These are phyloP conservation scores for Spheniscus mendiculus DNA, from an alignment of 2,113 vertebrate genomes.

Conservation along the genomic window DNA sequence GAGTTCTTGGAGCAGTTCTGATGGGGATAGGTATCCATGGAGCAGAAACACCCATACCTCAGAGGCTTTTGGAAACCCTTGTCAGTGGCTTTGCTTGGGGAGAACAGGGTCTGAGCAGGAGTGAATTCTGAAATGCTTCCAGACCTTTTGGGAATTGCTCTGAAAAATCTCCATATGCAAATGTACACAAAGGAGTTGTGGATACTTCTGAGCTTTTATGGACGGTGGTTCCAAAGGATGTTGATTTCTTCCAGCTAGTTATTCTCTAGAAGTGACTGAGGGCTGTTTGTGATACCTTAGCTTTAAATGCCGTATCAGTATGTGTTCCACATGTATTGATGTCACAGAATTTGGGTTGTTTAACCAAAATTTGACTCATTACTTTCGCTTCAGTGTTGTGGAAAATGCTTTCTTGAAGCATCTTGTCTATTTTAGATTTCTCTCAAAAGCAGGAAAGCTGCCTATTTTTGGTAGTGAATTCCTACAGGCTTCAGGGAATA, in stretches of 20 bases:
- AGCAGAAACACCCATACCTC: neutral
- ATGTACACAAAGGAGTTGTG: neutral
- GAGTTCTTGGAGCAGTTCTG: neutral
- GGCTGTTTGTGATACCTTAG: neutral
- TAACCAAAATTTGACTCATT: neutral
- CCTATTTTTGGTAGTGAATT: neutral
- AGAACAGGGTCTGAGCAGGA: neutral
- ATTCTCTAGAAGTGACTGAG: neutral
- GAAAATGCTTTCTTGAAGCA: neutral
- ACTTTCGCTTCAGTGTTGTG: neutral
- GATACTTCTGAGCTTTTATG: neutral
- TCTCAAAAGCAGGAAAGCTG: neutral
- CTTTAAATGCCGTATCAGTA: neutral
- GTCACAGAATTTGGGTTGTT: neutral
- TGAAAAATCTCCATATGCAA: neutral
- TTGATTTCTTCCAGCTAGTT: neutral
- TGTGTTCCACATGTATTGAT: neutral
- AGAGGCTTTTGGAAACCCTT: neutral
- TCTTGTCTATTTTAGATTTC: neutral
- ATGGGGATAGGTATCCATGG: neutral
- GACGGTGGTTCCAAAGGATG: rapidly evolving
- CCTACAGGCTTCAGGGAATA: neutral
- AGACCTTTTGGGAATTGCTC: neutral
- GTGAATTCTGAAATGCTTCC: neutral
- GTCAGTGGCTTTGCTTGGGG: rapidly evolving